Percentiles rank a stretch among this genome's conserved stretches.
Conservation (phyloP, 2,888 invertebrate genomes). For the Auanema freiburgensis region DNA sequence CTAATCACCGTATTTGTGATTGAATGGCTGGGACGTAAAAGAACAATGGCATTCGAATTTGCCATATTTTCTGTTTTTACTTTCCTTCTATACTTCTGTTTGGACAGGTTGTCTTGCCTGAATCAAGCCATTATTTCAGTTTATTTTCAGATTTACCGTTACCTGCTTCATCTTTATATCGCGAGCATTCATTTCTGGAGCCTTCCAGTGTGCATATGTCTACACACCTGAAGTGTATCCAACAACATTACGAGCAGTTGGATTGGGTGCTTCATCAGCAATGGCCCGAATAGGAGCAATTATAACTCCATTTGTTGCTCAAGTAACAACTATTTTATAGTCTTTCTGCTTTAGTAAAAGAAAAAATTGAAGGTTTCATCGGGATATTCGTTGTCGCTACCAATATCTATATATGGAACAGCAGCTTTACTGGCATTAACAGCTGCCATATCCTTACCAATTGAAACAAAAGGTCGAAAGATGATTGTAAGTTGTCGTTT, state of each 20-base stretch:
- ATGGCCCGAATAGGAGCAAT: constrained; percentile 89
- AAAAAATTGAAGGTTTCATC: constrained; percentile 72
- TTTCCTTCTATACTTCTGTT: constrained; percentile 75
- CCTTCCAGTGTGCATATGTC: constrained; percentile 92
- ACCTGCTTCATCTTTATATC: constrained; percentile 84
- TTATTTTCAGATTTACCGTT: constrained; percentile 65
- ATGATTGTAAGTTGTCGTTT: constrained; percentile 49
- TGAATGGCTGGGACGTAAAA: constrained; percentile 84
- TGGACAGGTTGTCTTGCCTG: constrained; percentile 44
- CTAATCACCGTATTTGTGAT: constrained; percentile 86
- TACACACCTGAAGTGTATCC: constrained; percentile 94
- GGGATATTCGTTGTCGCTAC: constrained; percentile 76
- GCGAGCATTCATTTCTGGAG: constrained; percentile 86
- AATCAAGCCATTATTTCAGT: no score
- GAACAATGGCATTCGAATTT: constrained; percentile 91
- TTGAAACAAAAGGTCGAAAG: constrained; percentile 81
- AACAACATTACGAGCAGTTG: constrained; percentile 82
- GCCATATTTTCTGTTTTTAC: constrained; percentile 77
- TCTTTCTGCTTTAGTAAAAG: no score
- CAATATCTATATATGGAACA: constrained; percentile 78
- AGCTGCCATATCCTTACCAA: constrained; percentile 80
- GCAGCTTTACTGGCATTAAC: constrained; percentile 78
- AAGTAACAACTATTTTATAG: constrained; percentile 70
- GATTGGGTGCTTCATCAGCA: constrained; percentile 88
- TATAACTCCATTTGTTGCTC: constrained; percentile 89